phyloP scores from a whole-genome alignment of 2,113 vertebrate species.

The Guaruba guarouba region DNA sequence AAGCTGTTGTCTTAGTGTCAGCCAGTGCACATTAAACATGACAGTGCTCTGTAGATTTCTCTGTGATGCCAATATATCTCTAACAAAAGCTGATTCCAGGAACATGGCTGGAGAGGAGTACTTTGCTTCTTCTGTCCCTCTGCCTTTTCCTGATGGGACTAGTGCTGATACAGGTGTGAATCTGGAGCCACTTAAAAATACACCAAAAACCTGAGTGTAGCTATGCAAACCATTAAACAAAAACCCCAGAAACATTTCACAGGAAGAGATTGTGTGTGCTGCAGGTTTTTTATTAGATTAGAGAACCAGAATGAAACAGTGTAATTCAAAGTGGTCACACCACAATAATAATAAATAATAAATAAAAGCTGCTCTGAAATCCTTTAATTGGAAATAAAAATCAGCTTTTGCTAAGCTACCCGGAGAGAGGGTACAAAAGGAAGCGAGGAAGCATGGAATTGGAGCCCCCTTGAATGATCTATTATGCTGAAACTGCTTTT shows the following conservation, averaged over 20 bases:
- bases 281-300: conserved; percentile 30
- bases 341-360: conserved; percentile 50
- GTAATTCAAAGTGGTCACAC: conserved; percentile 30
- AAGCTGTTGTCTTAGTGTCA: not conserved
- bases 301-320: not conserved
- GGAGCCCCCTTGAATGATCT: conserved; percentile 48
- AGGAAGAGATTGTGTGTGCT: not conserved
- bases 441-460: not conserved
- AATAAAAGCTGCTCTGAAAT: conserved; percentile 48
- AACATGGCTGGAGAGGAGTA: not conserved
- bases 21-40: not conserved
- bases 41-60: not conserved
- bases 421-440: conserved; percentile 45
- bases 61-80: not conserved
- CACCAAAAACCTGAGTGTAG: not conserved
- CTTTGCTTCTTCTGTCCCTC: not conserved
- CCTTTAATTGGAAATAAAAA: conserved; percentile 64
- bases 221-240: conserved; percentile 3
- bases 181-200: not conserved
- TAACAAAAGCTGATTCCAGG: not conserved
- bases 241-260: not conserved
- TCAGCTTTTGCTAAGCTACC: conserved; percentile 63
- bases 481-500: conserved; percentile 65
- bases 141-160: not conserved
- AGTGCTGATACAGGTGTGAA: not conserved